These are phyloP conservation scores for Chymomyza fuscimana DNA, from an alignment of 2,888 invertebrate genomes.

Conservation along the genomic window DNA sequence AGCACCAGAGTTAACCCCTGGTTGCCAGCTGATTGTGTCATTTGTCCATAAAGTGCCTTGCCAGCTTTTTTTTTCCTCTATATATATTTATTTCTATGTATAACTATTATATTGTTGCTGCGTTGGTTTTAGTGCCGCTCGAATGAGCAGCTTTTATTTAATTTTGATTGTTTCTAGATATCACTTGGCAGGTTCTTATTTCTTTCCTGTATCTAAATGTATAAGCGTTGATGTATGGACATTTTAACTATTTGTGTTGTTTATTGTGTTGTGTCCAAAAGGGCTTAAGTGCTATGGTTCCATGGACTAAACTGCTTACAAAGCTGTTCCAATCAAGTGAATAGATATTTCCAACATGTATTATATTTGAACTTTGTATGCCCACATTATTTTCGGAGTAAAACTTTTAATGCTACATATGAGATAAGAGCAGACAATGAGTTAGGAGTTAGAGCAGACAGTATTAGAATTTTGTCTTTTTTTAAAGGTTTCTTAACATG, in stretches of 20 bases:
- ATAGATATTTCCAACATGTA: not conserved
- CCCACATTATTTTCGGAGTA: not conserved
- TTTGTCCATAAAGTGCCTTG: slow-evolving; percentile 39
- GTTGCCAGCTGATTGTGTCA: slow-evolving; percentile 51
- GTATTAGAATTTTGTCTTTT: not conserved
- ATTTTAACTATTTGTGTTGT: slow-evolving; percentile 22
- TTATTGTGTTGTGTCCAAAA: slow-evolving; percentile 29
- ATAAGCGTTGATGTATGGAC: slow-evolving; percentile 50
- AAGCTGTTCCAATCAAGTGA: slow-evolving; percentile 3
- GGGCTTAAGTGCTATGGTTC: slow-evolving; percentile 54
- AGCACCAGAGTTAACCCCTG: slow-evolving; percentile 23
- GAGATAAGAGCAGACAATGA: not conserved
- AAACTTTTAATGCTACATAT: not conserved
- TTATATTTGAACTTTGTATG: not conserved
- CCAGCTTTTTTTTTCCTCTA: slow-evolving; percentile 10
- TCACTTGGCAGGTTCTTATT: slow-evolving; percentile 20
- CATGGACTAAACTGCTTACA: not conserved
- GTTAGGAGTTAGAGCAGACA: not conserved
- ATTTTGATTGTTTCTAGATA: slow-evolving; percentile 56
- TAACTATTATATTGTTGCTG: not conserved
- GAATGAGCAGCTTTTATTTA: slow-evolving; percentile 39
- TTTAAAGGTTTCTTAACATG: too few relatives aligned
- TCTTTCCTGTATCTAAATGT: slow-evolving; percentile 10
- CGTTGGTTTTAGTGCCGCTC: slow-evolving; percentile 17
- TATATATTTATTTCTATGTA: not conserved